phyloP scores from a whole-genome alignment of 2,797 vertebrate genomes.

The Bufotes viridis region DNA sequence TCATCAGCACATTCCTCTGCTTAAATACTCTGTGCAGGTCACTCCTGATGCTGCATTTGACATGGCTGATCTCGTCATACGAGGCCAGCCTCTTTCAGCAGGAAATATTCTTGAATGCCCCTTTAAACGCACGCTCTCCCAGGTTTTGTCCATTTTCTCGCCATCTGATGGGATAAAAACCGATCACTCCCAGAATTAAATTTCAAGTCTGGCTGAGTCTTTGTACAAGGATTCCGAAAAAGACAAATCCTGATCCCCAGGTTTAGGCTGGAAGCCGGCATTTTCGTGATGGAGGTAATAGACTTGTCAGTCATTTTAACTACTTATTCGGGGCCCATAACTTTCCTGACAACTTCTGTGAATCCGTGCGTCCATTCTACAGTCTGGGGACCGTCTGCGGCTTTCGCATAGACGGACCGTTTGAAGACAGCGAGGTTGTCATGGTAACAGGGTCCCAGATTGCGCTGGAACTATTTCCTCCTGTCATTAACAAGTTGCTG shows the following conservation, averaged over 20 bases:
- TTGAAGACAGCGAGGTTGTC: slow-evolving; percentile 8
- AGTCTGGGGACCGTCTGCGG: slow-evolving; percentile 3
- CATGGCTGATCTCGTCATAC: too few relatives aligned
- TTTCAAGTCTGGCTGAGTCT: background rate
- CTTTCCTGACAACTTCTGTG: background rate
- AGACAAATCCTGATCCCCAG: background rate
- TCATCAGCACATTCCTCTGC: background rate
- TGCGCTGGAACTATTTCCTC: background rate
- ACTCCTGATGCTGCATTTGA: too few relatives aligned
- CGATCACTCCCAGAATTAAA: background rate
- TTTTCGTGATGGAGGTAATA: background rate
- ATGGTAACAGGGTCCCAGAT: slow-evolving; percentile 25
- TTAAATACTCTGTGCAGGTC: background rate
- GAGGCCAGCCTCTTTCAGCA: too few relatives aligned
- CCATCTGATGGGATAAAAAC: background rate
- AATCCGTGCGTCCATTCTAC: background rate
- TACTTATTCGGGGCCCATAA: slow-evolving; percentile 2
- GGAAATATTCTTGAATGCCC: too few relatives aligned
- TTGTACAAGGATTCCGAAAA: background rate
- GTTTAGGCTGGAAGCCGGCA: background rate
- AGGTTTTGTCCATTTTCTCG: background rate
- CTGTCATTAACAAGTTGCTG: slow-evolving; percentile 8
- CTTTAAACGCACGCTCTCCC: background rate
- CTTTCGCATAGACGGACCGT: slow-evolving; percentile 4
- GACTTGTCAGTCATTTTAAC: slow-evolving; percentile 24